Conservation (phyloP, 1,140 invertebrate genomes). For the Bombus waltoni region DNA sequence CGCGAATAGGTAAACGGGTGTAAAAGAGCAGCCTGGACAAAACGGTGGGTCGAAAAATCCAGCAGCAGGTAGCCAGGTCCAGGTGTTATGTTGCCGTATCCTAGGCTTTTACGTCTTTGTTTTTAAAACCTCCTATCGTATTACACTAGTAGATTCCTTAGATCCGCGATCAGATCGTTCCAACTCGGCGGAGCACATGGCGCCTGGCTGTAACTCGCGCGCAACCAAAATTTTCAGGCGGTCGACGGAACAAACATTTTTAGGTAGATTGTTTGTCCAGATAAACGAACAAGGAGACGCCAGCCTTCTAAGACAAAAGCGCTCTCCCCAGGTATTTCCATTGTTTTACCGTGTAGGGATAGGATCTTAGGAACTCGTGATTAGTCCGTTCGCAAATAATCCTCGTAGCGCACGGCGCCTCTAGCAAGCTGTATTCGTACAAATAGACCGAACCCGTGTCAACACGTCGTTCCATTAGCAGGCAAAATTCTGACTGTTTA, state of each 20-base stretch:
- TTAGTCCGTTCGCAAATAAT: slow-evolving; percentile 43
- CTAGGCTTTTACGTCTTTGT: slow-evolving; percentile 52
- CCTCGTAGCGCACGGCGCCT: slow-evolving; percentile 35
- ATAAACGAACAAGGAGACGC: not conserved
- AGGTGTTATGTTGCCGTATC: slow-evolving; percentile 53
- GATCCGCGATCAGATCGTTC: slow-evolving; percentile 51
- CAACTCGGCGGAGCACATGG: slow-evolving; percentile 43
- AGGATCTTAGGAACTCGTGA: slow-evolving; percentile 5
- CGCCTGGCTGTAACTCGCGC: slow-evolving; percentile 25
- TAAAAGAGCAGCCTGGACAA: not conserved
- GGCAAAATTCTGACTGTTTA: slow-evolving; percentile 46
- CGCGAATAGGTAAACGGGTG: slow-evolving; percentile 8
- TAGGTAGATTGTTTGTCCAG: slow-evolving; percentile 15
- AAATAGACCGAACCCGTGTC: slow-evolving; percentile 57
- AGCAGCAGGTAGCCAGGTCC: slow-evolving; percentile 47
- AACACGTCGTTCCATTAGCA: slow-evolving; percentile 65
- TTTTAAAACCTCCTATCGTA: slow-evolving; percentile 50
- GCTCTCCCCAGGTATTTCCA: slow-evolving; percentile 14
- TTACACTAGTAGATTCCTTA: slow-evolving; percentile 55
- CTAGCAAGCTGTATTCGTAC: not conserved
- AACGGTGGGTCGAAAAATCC: slow-evolving; percentile 7
- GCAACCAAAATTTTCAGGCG: not conserved
- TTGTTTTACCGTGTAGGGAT: not conserved
- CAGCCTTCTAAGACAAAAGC: not conserved
- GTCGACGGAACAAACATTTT: slow-evolving; percentile 20